phyloP scores from a whole-genome alignment of 1,140 invertebrate species.

The Nilaparvata lugens region DNA sequence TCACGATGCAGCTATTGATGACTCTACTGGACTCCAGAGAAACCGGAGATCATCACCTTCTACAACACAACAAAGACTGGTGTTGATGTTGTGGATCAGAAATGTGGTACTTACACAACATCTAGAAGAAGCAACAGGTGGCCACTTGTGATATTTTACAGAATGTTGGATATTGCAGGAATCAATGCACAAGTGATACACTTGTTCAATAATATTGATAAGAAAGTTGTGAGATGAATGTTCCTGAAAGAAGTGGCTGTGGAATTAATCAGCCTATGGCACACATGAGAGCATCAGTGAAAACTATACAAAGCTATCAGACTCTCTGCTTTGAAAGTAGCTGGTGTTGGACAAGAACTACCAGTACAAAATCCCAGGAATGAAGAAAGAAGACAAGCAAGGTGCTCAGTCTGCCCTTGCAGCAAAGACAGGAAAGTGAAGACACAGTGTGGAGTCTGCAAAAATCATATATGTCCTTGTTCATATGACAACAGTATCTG shows the following conservation, averaged over 20 bases:
- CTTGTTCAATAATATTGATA: conserved; percentile 15
- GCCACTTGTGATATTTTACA: conserved; percentile 26
- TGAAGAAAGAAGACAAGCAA: neutral
- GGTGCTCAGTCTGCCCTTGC: neutral
- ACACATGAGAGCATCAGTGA: neutral
- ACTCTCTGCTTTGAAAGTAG: neutral
- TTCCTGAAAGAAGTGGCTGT: conserved; percentile 6
- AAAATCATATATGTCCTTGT: no score
- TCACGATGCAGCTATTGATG: conserved; percentile 21
- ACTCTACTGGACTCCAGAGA: conserved; percentile 11
- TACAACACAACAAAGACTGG: conserved; percentile 35
- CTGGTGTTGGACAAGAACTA: neutral
- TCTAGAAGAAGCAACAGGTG: conserved; percentile 23
- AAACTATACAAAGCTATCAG: neutral
- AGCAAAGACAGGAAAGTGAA: neutral
- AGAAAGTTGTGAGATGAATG: neutral
- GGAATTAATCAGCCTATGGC: conserved; percentile 1
- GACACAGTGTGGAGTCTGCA: neutral
- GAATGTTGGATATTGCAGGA: conserved; percentile 27
- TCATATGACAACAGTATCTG: no score
- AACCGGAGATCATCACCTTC: conserved; percentile 31
- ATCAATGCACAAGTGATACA: conserved; percentile 26
- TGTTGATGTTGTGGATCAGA: conserved; percentile 32
- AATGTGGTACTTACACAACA: conserved; percentile 20
- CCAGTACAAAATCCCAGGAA: neutral